Evolutionary conservation across 2,888 invertebrate genomes (phyloP), one percentile per base, ranked within the genome.

Genomic region (Trichopoda pennipes): DNA sequence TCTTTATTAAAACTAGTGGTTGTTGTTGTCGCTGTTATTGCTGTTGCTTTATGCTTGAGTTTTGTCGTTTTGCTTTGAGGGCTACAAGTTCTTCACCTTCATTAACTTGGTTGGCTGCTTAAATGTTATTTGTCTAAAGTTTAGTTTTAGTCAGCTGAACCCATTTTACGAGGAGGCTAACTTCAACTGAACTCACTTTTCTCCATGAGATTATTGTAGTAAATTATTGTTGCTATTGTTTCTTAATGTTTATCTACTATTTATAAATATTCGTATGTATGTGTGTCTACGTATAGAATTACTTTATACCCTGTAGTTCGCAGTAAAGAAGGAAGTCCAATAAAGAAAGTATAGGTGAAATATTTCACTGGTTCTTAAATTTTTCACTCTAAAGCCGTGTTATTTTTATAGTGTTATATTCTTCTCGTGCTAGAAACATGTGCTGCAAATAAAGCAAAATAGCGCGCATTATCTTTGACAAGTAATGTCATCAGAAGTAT

Each of bases 1-100:
- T 42, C 78, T 79, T 73, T 73, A 79, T 79, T 73, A 79, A 14
- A 51, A 51, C 51, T 56, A 44, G 55, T 51, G 44, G 63, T 42
- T 72, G n/a, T 61, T 35, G 28, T 6, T 28, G 28, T 28, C 1
- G 28, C 8, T 28, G 63, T 51, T 72, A 14, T 61, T 35, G 47
- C 42, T 53, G 55, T 51, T 72, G 14, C 55, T n/a, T n/a, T n/a
- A n/a, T 35, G 68, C 16, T 76, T 32, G 55, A n/a, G 23, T 28
- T 21, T 66, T 75, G 56, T 58, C 49, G 28, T 35, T 66, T 32
- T 28, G 53, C 60, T 69, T 60, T 32, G 14, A 68, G 76, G 76
- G 76, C 60, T 47, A 76, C 17, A 69, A 69, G 68, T 47, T 69
- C 76, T 75, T 69, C 61, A 72, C 64, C 64, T 72, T 78, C 32